Evolutionary conservation across 2,113 vertebrate species (phyloP).

Genomic region (Lagopus muta): DNA sequence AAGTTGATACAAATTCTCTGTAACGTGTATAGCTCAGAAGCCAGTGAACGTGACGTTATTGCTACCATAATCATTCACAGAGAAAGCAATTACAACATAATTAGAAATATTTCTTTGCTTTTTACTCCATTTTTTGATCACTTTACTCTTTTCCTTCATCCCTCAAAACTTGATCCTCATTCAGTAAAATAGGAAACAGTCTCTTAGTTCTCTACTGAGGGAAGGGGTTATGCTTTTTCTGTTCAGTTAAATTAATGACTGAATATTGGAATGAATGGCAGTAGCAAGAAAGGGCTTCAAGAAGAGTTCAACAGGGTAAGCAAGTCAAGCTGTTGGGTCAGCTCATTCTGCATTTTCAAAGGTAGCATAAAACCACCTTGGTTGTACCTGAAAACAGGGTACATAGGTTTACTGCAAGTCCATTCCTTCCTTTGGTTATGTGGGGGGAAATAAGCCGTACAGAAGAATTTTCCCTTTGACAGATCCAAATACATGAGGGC

Average conservation of each 20-base stretch:
- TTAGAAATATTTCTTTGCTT: slow-evolving; percentile 20
- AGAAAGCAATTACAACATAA: slow-evolving; percentile 49
- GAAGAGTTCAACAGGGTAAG: background rate
- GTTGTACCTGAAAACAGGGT: background rate
- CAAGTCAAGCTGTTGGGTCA: background rate
- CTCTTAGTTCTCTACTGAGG: background rate
- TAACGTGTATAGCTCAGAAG: slow-evolving; percentile 1
- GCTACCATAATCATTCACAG: background rate
- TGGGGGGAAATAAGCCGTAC: background rate
- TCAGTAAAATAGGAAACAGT: background rate
- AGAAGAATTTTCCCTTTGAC: background rate
- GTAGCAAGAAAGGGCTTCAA: background rate
- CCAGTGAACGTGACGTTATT: slow-evolving; percentile 7
- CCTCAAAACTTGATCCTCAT: background rate
- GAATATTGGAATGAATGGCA: background rate
- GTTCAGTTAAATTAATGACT: background rate
- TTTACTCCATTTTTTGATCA: background rate
- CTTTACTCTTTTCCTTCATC: background rate
- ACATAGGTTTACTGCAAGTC: background rate
- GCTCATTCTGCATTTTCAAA: background rate
- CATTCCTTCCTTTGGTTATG: background rate
- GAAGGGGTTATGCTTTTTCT: background rate
- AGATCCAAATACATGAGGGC: background rate
- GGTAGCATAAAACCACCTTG: background rate
- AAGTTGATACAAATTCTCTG: slow-evolving; percentile 45